phyloP scores from a whole-genome alignment of 2,888 invertebrate species.

The Drosophila peninsularis region DNA sequence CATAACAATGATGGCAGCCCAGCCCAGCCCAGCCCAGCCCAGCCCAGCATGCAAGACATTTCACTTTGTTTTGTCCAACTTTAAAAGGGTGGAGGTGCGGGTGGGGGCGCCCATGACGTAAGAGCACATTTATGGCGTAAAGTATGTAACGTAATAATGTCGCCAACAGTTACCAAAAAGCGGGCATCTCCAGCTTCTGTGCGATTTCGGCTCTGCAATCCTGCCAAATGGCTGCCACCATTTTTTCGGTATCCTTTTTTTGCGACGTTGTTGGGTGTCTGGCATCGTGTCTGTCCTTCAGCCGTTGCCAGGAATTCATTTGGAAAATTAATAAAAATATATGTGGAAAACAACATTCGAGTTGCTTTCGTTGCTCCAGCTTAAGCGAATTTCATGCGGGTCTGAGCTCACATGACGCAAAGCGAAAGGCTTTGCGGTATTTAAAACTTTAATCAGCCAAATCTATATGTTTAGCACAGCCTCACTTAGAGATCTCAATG shows the following conservation, averaged over 20 bases:
- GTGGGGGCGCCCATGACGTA: conserved; percentile 40
- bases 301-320: conserved; percentile 74
- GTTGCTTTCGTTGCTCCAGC: conserved; percentile 6
- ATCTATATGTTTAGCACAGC: not conserved
- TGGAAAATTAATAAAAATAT: conserved; percentile 79
- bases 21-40: too few species aligned
- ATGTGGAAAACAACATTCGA: conserved; percentile 15
- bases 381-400: conserved; percentile 23
- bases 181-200: conserved; percentile 33
- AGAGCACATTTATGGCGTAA: conserved; percentile 80
- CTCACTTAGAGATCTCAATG: not conserved
- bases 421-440: not conserved
- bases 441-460: not conserved
- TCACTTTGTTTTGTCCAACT: conserved; percentile 57
- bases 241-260: conserved; percentile 34
- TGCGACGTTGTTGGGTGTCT: conserved; percentile 42
- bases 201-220: conserved; percentile 22
- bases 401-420: conserved; percentile 8
- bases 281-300: conserved; percentile 33
- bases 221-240: conserved; percentile 47
- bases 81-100: conserved; percentile 19
- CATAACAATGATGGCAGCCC: conserved; percentile 75
- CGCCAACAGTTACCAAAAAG: conserved; percentile 70
- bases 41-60: conserved; percentile 47
- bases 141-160: conserved; percentile 77